Percentiles rank a stretch among this genome's conserved stretches.
phyloP scores from a whole-genome alignment of 2,888 invertebrate species.

The Diarsia dahlii region DNA sequence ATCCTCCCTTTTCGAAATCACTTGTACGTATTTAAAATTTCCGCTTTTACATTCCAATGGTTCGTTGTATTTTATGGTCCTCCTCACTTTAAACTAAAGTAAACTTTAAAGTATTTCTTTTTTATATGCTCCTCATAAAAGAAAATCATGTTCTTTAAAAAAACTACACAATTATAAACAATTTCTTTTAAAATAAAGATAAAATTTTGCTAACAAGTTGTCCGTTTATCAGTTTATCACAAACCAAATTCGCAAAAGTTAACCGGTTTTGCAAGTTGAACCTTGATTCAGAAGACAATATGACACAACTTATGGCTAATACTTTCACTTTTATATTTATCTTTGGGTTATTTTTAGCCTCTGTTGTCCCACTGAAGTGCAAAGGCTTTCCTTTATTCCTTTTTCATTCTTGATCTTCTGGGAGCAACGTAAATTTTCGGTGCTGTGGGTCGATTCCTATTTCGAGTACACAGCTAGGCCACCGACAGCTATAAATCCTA shows the following conservation, averaged over 20 bases:
- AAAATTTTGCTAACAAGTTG: not conserved
- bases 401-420: not conserved
- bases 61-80: not conserved
- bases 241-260: conserved; percentile 2
- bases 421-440: not conserved
- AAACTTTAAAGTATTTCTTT: too few relatives aligned
- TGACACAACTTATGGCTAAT: not conserved
- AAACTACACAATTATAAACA: not conserved
- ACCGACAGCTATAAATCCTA: too few relatives aligned
- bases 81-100: not conserved
- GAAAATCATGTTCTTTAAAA: not conserved
- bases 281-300: conserved; percentile 19
- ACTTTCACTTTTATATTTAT: conserved; percentile 27
- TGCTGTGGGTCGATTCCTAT: not conserved
- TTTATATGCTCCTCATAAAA: not conserved
- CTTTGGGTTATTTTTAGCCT: not conserved
- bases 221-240: conserved; percentile 21
- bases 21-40: not conserved
- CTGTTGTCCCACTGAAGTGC: too few relatives aligned
- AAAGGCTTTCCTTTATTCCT: not conserved
- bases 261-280: conserved; percentile 34
- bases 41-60: not conserved
- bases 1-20: not conserved
- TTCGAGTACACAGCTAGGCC: not conserved
- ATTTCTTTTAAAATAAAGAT: not conserved